Base-by-base conservation (phyloP, 1,140 invertebrate genomes). In the Pseudobourletiella spinata region DNA sequence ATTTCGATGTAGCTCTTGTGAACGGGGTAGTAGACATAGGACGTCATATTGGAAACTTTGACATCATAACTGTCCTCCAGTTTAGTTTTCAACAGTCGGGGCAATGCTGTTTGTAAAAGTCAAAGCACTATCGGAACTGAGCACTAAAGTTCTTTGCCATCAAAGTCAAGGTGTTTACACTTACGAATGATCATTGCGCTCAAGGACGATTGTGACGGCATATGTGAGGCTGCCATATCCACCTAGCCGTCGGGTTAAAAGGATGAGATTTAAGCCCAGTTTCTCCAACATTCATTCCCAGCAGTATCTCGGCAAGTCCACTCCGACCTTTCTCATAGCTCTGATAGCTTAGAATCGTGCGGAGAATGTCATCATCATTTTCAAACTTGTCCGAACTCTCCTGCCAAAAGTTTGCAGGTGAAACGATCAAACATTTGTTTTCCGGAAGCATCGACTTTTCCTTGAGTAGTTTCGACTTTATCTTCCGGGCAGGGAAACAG, bases 321-420 rank as follows among this genome's bases (percentile, higher is more conserved):
- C 84, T 84, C 76, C 90, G 88, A 43, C 86, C 84, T 76, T 86
- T 86, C 58, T 71, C 71, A 73, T 86, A 83, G 48, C 84, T 70
- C 63, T 89, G 85, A 76, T 90, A 84, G 66, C 83, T 86, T 73
- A 87, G 88, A 61, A 92, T 82, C 1, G 88, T 92, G 55, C 79
- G 82, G 44, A 91, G 76, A 65, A 92, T 82, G 72, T 88, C 85
- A 16, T 81, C 79, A 73, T 93, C 89, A 59, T 84, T 77, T 35
- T 84, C 81, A 72, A 89, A 92, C 26, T 83, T 65, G 16, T 26
- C 26, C 25, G 55, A 58, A 74, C 91, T 89, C 72, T 88, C 84
- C 62, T 87, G 83, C 94, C 94, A 97, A 26, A 97, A 79, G 76
- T 94, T 95, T 0, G 91, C 91, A 0, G 95, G 94, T 2, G 93